Evolutionary conservation across 2,888 invertebrate species (phyloP), one percentile per base, ranked within the genome.

Genomic region (Prostheceraeus crozeri): DNA sequence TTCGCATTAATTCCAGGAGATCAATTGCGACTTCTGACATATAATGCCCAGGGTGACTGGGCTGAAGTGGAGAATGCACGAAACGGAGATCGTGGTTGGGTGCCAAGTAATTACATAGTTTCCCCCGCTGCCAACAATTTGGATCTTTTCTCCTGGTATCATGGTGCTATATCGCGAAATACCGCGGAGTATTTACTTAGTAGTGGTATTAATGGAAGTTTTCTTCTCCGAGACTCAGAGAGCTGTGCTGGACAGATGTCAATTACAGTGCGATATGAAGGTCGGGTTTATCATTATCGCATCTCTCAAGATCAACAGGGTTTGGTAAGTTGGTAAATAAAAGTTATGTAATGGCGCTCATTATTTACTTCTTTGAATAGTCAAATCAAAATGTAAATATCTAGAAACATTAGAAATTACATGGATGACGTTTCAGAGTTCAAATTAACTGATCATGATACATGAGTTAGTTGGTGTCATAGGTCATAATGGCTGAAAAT

Each of bases 201-300:
- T 69, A 93, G 91, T 8, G 98, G 98, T 45, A 98, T 98, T 75
- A 98, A 96, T 76, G 98, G 98, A 63, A 91, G 91, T 76, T 98
- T 98, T 77, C 82, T 98, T 70, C 96, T 98, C 46, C 83, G 96
- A 35, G 96, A 98, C 79, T 91, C 91, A 58, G 96, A 98, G 79
- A 91, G 90, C 71, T 89, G 89, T 72, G 91, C 93, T 1, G 81
- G 82, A 46, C 93, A 93, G 78, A 83, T 91, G 68, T 91, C 91
- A 72, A 90, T 87, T 69, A 86, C 85, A 19, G 80, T 87, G 60
- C 82, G 90, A 65, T 93, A 87, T 78, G 94, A 96, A 76, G 96
- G 94, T 16, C 83, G 96, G 57, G 96, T 98, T 35, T 98, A 94
- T 79, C 98, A 98, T 78, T 98, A 98, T 78, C 79, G 94, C 69